Evolutionary conservation across 2,797 vertebrate genomes (phyloP).

Genomic region (Melanotaenia boesemani): DNA sequence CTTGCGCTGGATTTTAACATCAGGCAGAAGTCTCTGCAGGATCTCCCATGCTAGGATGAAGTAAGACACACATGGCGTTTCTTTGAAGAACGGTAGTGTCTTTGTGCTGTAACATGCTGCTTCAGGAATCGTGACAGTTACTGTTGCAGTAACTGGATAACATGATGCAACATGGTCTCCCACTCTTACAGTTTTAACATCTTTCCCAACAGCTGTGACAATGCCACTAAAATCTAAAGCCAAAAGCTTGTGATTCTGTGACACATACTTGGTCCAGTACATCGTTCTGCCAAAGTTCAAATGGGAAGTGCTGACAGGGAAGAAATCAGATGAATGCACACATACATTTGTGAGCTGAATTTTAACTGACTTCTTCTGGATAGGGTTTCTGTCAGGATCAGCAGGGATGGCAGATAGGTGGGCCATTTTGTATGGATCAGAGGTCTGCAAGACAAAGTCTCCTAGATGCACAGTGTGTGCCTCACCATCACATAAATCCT

Average conservation of each 20-base stretch:
- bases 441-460: conserved; percentile 81
- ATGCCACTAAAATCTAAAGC: conserved; percentile 87
- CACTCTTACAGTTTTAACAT: conserved; percentile 79
- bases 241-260: conserved; percentile 81
- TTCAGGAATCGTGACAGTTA: conserved; percentile 82
- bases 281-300: conserved; percentile 80
- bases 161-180: conserved; percentile 87
- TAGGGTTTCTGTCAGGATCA: conserved; percentile 8
- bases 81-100: conserved; percentile 80
- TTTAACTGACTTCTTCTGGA: conserved; percentile 75
- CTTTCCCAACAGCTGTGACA: conserved; percentile 81
- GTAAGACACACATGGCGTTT: conserved; percentile 86
- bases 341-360: conserved; percentile 84
- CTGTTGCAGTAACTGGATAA: conserved; percentile 82
- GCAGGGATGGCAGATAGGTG: conserved; percentile 77
- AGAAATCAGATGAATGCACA: conserved; percentile 90
- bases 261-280: conserved; percentile 85
- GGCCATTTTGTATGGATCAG: conserved; percentile 78
- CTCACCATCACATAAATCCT: conserved; percentile 20
- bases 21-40: conserved; percentile 72
- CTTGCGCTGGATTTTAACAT: conserved; percentile 64
- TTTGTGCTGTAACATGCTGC: conserved; percentile 80
- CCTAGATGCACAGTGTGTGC: conserved; percentile 17
- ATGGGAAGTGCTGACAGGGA: conserved; percentile 85
- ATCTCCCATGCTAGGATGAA: conserved; percentile 89